Conservation (phyloP, 1,140 invertebrate genomes). For the Wasmannia auropunctata region DNA sequence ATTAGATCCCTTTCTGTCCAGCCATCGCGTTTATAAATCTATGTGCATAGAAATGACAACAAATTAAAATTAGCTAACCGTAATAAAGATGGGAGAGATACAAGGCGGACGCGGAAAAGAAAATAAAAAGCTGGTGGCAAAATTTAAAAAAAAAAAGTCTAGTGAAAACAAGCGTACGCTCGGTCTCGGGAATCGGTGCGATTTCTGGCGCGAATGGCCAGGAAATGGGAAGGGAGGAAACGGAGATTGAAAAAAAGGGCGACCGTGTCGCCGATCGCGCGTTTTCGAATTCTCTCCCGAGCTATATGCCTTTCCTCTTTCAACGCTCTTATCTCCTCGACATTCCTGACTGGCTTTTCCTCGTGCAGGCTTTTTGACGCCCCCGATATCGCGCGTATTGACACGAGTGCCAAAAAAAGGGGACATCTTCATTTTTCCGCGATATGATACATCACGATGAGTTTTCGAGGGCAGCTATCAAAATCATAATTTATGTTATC, state of each 20-base stretch:
- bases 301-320: slow-evolving; percentile 7
- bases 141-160: slow-evolving; percentile 39
- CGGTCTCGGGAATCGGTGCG: slow-evolving; percentile 4
- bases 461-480: neutral
- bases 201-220: slow-evolving; percentile 46
- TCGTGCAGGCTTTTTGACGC: neutral
- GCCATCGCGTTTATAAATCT: neutral
- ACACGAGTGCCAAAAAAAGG: slow-evolving; percentile 26
- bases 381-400: slow-evolving; percentile 37
- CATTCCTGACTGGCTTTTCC: slow-evolving; percentile 49
- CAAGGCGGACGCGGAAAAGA: neutral
- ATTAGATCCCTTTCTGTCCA: neutral
- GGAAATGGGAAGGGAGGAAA: slow-evolving; percentile 55
- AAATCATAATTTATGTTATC: slow-evolving; percentile 6
- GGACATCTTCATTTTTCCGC: neutral
- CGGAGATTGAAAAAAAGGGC: slow-evolving; percentile 61
- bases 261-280: slow-evolving; percentile 26
- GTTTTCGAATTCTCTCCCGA: slow-evolving; percentile 35
- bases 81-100: neutral
- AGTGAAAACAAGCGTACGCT: neutral
- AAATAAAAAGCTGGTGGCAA: neutral
- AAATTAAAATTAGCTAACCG: neutral
- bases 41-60: too few species aligned
- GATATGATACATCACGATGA: slow-evolving; percentile 14
- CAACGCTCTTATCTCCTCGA: slow-evolving; percentile 38